Conservation (phyloP, 2,888 invertebrate genomes). For the Mythimna ferrago region DNA sequence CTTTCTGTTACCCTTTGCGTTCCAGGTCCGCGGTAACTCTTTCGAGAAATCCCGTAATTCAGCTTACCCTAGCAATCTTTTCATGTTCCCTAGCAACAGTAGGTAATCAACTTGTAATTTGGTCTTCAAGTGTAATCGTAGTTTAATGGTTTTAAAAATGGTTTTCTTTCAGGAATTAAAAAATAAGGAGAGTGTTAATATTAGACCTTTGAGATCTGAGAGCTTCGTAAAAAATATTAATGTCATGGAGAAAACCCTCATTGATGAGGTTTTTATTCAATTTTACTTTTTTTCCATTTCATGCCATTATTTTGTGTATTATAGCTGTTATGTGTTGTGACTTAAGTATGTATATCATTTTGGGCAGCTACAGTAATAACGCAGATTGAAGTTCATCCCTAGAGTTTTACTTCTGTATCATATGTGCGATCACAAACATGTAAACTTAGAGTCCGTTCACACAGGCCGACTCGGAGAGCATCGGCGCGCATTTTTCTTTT, state of each 20-base stretch:
- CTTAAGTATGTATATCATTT: not conserved
- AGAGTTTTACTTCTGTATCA: not conserved
- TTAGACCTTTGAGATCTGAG: conserved; percentile 68
- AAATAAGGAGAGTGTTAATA: conserved; percentile 62
- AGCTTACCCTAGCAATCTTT: conserved; percentile 3
- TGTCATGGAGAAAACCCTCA: conserved; percentile 76
- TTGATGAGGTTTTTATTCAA: conserved; percentile 79
- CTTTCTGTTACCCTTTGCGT: too few relatives aligned
- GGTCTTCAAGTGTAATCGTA: not conserved
- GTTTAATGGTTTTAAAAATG: conserved; percentile 3
- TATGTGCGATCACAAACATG: too few relatives aligned
- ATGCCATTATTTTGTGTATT: not conserved
- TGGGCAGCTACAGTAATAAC: not conserved
- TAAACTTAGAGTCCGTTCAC: too few relatives aligned
- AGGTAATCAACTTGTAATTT: not conserved
- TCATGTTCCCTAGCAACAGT: conserved; percentile 13
- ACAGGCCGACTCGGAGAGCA: too few relatives aligned
- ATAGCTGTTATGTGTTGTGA: not conserved
- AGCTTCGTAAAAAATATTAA: conserved; percentile 76
- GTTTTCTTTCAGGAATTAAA: conserved; percentile 75
- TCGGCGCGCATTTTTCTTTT: too few relatives aligned
- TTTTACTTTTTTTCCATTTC: not conserved
- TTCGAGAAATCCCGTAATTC: too few relatives aligned
- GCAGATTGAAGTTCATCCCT: not conserved
- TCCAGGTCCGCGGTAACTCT: too few relatives aligned